A percentile compares a stretch with the other conserved stretches of the same genome.
Evolutionary conservation across 2,113 vertebrate genomes (phyloP).

Genomic region (Martes martes): DNA sequence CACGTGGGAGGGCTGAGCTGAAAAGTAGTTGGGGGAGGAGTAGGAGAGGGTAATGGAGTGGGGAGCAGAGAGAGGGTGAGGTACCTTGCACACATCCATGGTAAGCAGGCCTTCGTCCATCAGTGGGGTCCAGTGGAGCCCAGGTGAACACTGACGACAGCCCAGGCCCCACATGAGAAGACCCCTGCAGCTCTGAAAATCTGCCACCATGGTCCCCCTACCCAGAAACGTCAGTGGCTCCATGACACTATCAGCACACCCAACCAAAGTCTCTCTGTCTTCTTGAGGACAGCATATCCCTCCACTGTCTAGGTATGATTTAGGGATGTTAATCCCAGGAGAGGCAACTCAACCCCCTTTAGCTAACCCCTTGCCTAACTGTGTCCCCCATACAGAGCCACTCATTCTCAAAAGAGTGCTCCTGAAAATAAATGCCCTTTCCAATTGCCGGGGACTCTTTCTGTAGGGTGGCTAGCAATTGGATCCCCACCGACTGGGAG

Average conservation of each 20-base stretch:
- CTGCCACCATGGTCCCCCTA: too few species aligned
- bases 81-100: rapidly evolving
- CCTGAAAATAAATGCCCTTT: background rate
- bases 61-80: background rate
- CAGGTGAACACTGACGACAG: rapidly evolving
- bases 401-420: background rate
- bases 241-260: rapidly evolving
- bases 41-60: rapidly evolving
- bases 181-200: background rate
- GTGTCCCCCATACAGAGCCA: rapidly evolving
- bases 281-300: too few species aligned
- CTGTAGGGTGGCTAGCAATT: background rate
- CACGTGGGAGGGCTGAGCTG: background rate
- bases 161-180: background rate
- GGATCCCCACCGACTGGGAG: rapidly evolving
- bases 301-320: rapidly evolving
- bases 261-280: too few species aligned
- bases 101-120: background rate
- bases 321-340: rapidly evolving
- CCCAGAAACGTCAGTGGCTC: too few species aligned
- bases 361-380: background rate
- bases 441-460: background rate
- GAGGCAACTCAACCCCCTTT: too few species aligned
- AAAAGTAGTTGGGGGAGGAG: rapidly evolving
- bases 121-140: rapidly evolving